Conservation (phyloP, 30 jellyfish, hydroid and myxozoan genomes). For the Chironex yamaguchii region DNA sequence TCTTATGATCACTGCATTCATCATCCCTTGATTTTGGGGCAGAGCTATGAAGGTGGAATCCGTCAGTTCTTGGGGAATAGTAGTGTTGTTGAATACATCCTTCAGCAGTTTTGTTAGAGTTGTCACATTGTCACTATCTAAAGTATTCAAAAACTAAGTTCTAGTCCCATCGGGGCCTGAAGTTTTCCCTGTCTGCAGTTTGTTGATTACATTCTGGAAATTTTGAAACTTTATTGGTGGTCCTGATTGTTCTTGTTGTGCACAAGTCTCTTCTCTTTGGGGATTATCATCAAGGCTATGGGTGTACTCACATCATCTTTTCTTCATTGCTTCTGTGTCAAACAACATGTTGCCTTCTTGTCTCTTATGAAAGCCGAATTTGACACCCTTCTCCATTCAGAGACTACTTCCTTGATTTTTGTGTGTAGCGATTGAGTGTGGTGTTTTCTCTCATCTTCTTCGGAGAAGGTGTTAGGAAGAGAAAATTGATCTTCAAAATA, state of each 20-base stretch:
- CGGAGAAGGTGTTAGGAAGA: too few species aligned
- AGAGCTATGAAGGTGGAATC: constrained; percentile 6
- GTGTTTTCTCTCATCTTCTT: not conserved
- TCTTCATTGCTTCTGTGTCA: not conserved
- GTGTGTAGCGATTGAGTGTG: not conserved
- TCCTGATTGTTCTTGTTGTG: not conserved
- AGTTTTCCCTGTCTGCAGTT: not conserved
- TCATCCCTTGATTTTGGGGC: constrained; percentile 13
- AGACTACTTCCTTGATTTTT: not conserved
- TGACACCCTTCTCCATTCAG: not conserved
- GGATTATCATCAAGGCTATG: not conserved
- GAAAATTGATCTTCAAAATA: too few species aligned
- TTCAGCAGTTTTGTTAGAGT: not conserved
- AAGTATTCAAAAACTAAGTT: not conserved
- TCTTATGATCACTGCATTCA: constrained; percentile 16
- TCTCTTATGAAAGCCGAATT: not conserved
- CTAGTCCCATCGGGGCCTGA: constrained; percentile 1
- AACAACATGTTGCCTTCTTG: not conserved
- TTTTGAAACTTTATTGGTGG: not conserved
- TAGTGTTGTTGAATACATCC: constrained; percentile 1
- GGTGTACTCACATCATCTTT: constrained; percentile 8
- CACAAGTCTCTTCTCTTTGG: not conserved
- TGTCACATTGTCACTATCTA: not conserved
- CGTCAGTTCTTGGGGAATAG: not conserved
- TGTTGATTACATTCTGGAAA: not conserved